These are phyloP conservation scores for Chaetura pelagica DNA, from an alignment of 2,113 vertebrate genomes.

Conservation along the genomic window DNA sequence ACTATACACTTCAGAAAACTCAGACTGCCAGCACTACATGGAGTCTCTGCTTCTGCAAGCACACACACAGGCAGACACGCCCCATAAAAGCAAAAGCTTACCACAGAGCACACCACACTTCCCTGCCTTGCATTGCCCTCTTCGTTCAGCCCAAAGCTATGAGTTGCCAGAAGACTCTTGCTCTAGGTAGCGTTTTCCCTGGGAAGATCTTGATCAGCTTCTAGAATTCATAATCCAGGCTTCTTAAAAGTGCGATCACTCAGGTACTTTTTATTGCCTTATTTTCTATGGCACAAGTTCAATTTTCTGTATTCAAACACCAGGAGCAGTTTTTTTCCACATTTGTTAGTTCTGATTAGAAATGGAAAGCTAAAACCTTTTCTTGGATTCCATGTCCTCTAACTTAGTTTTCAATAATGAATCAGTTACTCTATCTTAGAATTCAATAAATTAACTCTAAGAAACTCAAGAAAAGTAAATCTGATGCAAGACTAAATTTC, in stretches of 20 bases:
- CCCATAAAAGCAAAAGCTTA: not conserved
- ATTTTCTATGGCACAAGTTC: not conserved
- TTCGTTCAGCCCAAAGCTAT: not conserved
- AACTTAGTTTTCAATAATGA: not conserved
- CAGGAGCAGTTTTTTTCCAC: not conserved
- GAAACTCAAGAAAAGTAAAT: not conserved
- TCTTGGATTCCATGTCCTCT: not conserved
- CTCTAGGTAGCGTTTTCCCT: not conserved
- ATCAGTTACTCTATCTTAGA: not conserved
- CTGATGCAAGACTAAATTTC: not conserved
- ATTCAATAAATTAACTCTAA: not conserved
- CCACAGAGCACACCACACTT: accelerated
- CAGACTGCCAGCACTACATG: not conserved
- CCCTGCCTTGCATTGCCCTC: no score
- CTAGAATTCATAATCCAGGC: not conserved
- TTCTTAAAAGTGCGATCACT: not conserved
- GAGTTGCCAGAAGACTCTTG: not conserved
- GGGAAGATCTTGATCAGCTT: not conserved
- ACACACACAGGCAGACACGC: not conserved
- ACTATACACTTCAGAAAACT: not conserved
- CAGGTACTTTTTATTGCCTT: not conserved
- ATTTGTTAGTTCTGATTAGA: not conserved
- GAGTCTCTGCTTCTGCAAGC: not conserved
- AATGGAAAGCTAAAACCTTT: not conserved
- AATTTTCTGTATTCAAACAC: not conserved